Percentiles rank a stretch among this genome's conserved stretches.
phyloP scores from a whole-genome alignment of 2,797 vertebrate genomes.

The Ispidina lecontei region DNA sequence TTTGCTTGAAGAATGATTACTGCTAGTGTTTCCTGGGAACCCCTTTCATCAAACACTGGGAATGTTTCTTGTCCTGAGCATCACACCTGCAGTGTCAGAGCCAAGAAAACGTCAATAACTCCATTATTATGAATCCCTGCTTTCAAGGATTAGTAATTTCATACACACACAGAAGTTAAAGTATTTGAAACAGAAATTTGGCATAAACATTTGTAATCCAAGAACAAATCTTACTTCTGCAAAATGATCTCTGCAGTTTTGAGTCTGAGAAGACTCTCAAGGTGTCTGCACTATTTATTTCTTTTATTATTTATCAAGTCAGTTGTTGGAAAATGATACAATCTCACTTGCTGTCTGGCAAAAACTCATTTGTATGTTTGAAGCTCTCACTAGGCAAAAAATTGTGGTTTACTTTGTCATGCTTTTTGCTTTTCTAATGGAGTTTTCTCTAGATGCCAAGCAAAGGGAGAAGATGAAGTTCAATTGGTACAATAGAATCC shows the following conservation, averaged over 20 bases:
- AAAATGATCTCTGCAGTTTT: neutral
- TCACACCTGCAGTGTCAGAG: conserved; percentile 30
- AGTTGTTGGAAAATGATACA: conserved; percentile 21
- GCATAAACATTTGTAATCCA: conserved; percentile 11
- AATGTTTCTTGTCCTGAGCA: conserved; percentile 22
- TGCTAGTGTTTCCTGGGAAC: conserved; percentile 9
- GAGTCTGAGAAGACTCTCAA: neutral
- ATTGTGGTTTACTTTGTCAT: conserved; percentile 12
- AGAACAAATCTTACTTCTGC: conserved; percentile 13
- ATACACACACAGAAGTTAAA: neutral
- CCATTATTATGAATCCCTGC: neutral
- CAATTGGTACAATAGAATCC: neutral
- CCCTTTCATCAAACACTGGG: conserved; percentile 17
- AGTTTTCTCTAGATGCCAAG: conserved; percentile 4
- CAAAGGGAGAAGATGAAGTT: neutral
- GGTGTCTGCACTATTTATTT: neutral
- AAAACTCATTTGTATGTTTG: neutral
- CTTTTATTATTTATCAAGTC: neutral
- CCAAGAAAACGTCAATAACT: conserved; percentile 31
- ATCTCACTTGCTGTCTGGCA: conserved; percentile 31
- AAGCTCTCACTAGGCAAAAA: neutral
- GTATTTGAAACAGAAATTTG: conserved; percentile 15
- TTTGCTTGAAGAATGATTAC: conserved; percentile 15
- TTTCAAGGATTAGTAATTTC: conserved; percentile 51
- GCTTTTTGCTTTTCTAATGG: conserved; percentile 31